Conservation (phyloP, 2,888 invertebrate genomes). For the Agrilus cyanescens region DNA sequence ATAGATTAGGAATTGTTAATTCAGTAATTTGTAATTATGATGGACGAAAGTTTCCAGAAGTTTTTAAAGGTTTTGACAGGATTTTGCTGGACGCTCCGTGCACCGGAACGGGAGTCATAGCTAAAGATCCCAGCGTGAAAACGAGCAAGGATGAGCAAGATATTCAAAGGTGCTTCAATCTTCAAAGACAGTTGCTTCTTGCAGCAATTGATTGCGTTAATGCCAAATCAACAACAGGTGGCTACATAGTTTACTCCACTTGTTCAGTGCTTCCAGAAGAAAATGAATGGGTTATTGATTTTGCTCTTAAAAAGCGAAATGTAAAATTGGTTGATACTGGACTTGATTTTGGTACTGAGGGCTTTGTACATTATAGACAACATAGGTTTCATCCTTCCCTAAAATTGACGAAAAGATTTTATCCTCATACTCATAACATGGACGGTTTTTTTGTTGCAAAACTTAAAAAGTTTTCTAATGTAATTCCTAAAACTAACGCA, state of each 20-base stretch:
- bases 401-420: conserved; percentile 80
- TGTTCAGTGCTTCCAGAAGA: conserved; percentile 97
- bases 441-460: conserved; percentile 99
- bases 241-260: conserved; percentile 95
- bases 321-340: conserved; percentile 91
- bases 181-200: conserved; percentile 84
- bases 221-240: conserved; percentile 84
- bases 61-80: conserved; percentile 84
- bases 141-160: conserved; percentile 81
- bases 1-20: conserved; percentile 91
- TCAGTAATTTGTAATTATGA: conserved; percentile 82
- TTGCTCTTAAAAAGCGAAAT: conserved; percentile 82
- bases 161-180: conserved; percentile 79
- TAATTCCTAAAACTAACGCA: conserved; percentile 34
- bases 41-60: conserved; percentile 71
- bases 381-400: conserved; percentile 82
- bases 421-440: conserved; percentile 98
- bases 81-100: conserved; percentile 96
- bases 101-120: conserved; percentile 94
- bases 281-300: conserved; percentile 96
- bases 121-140: conserved; percentile 96
- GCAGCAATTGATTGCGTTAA: conserved; percentile 96
- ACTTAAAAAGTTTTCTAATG: conserved; percentile 89
- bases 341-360: conserved; percentile 90
- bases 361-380: conserved; percentile 80